Evolutionary conservation across 2,888 invertebrate genomes (phyloP).

Genomic region (Catocala fraxini): DNA sequence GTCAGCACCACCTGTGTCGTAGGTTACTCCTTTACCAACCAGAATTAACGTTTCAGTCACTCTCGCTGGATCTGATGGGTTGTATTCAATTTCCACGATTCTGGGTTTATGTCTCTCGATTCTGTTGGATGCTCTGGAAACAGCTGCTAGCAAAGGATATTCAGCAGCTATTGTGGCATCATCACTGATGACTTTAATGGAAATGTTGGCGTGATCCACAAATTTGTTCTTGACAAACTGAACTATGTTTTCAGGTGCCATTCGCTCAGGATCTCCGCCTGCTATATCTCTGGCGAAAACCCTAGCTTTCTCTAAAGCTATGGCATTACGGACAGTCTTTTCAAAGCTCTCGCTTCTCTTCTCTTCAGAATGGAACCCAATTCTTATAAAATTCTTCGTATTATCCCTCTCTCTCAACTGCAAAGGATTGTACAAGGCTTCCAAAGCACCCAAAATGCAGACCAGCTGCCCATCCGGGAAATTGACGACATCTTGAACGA

Average conservation of each 20-base stretch:
- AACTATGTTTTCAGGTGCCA: constrained; percentile 94
- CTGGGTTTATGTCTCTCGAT: constrained; percentile 90
- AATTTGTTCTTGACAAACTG: constrained; percentile 91
- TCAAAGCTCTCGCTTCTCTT: constrained; percentile 84
- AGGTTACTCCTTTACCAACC: constrained; percentile 96
- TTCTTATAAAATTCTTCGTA: constrained; percentile 86
- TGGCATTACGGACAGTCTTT: constrained; percentile 88
- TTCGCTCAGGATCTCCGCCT: constrained; percentile 95
- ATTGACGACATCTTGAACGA: constrained; percentile 89
- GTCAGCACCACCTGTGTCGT: constrained; percentile 93
- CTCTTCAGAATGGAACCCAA: constrained; percentile 89
- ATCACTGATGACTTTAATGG: constrained; percentile 89
- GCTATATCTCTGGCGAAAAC: constrained; percentile 84
- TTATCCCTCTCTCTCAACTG: constrained; percentile 91
- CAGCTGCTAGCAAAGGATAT: constrained; percentile 93
- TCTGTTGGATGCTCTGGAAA: constrained; percentile 91
- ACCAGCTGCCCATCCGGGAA: constrained; percentile 93
- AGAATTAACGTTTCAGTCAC: constrained; percentile 91
- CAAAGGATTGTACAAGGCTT: constrained; percentile 95
- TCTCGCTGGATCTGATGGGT: constrained; percentile 78
- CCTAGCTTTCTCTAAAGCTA: constrained; percentile 90
- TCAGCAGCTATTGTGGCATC: constrained; percentile 88
- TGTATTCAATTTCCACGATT: constrained; percentile 89
- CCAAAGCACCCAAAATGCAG: constrained; percentile 94
- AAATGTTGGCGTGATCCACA: constrained; percentile 86